Percentiles rank a stretch among this genome's conserved stretches.
These are phyloP conservation scores for Apaloderma vittatum DNA, from an alignment of 2,113 vertebrate species.

Conservation along the genomic window DNA sequence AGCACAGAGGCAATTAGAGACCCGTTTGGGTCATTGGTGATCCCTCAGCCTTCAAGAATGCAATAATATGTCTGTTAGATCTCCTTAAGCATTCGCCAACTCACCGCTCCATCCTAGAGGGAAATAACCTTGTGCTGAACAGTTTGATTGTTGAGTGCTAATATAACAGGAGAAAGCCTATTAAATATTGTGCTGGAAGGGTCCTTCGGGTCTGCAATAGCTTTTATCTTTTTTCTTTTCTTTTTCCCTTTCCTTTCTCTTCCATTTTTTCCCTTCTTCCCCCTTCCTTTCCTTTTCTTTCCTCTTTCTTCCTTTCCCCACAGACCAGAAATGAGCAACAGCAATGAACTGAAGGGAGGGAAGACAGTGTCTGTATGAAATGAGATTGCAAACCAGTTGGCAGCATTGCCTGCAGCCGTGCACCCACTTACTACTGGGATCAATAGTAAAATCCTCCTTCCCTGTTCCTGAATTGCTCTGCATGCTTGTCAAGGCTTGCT, in stretches of 20 bases:
- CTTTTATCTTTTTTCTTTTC: background rate
- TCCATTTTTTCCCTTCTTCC: too few species aligned
- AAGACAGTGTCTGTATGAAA: background rate
- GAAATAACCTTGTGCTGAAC: constrained; percentile 22
- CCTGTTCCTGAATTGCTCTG: background rate
- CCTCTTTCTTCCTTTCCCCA: background rate
- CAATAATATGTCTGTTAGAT: constrained; percentile 68
- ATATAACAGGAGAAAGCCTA: constrained; percentile 45
- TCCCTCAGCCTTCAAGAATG: constrained; percentile 49
- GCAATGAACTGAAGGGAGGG: background rate
- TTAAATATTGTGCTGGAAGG: background rate
- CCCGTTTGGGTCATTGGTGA: background rate
- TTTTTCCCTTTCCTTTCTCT: background rate
- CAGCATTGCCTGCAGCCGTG: background rate
- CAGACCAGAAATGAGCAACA: background rate
- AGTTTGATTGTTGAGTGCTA: constrained; percentile 31
- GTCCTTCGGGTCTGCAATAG: background rate
- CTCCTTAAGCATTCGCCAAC: constrained; percentile 6
- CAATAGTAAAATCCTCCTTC: background rate
- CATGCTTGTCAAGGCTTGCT: background rate
- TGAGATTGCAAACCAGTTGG: background rate
- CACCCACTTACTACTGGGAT: background rate
- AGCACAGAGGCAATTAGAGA: constrained; percentile 43
- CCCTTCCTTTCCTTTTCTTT: too few species aligned
- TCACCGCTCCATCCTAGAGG: background rate